phyloP scores from a whole-genome alignment of 1,140 invertebrate species.

The Proctacanthus coquilletti region DNA sequence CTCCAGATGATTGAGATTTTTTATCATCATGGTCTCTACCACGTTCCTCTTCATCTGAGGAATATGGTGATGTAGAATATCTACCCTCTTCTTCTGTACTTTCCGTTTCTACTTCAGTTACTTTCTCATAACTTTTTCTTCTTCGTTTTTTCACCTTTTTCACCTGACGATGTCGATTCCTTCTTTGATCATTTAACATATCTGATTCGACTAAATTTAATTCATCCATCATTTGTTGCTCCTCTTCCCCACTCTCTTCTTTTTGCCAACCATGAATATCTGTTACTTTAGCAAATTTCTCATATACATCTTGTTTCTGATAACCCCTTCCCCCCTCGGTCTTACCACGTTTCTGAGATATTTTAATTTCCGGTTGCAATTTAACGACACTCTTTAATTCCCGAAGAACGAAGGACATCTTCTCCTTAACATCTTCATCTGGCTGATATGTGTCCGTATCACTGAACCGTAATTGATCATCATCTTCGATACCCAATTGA shows the following conservation, averaged over 20 bases:
- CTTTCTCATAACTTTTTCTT: constrained; percentile 2
- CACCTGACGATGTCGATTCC: constrained; percentile 6
- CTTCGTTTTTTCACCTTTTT: neutral
- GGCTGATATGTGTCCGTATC: constrained; percentile 36
- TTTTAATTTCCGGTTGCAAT: constrained; percentile 12
- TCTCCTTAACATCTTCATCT: constrained; percentile 53
- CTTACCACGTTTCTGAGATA: constrained; percentile 9
- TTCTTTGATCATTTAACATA: neutral
- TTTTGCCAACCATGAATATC: constrained; percentile 30
- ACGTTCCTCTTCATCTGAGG: constrained; percentile 17
- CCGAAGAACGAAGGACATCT: constrained; percentile 57
- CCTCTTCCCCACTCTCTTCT: constrained; percentile 1
- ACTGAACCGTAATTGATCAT: constrained; percentile 1
- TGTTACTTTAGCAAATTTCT: constrained; percentile 15
- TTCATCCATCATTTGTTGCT: neutral
- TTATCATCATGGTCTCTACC: constrained; percentile 18
- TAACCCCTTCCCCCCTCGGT: constrained; percentile 8
- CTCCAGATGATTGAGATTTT: constrained; percentile 49
- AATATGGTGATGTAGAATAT: constrained; percentile 13
- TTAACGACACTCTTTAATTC: constrained; percentile 55
- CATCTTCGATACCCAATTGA: constrained; percentile 1
- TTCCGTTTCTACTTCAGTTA: neutral
- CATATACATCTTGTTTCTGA: constrained; percentile 11
- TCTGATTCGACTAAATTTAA: constrained; percentile 15
- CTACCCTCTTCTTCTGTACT: constrained; percentile 21